Base-by-base conservation (phyloP, 2,797 vertebrate genomes). In the Heliangelus exortis region DNA sequence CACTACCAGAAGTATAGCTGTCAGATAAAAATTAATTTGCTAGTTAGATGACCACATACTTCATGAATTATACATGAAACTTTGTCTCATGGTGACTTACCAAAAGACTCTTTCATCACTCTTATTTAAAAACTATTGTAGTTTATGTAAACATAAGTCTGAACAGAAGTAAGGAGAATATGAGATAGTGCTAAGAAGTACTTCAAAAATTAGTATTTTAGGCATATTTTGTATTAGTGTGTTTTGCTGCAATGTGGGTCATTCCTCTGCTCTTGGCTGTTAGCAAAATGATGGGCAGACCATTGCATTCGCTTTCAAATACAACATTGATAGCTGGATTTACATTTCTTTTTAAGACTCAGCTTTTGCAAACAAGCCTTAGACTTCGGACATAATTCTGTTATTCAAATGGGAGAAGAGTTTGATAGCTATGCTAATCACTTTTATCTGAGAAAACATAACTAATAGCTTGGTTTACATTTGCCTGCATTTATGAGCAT, bases 371-470 rank as follows among this genome's bases (percentile, higher is more conserved):
- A 98, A 96, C 92, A 96, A 86, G 96, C 93, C 92, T 96, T 96
- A 97, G 96, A 97, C 96, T 98, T 97, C 91, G 97, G 96, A 97
- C 97, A 97, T 98, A 97, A 98, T 98, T 98, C 98, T 97, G 98
- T 98, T 98, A 98, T 98, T 98, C 98, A 98, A 97, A 98, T 98
- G 97, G 97, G 97, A 97, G 95, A 97, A 96, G 98, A 98, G 97
- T 98, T 98, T 98, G 98, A 98, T 98, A 97, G 98, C 97, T 98
- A 98, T 98, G 98, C 98, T 98, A 98, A 98, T 98, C 97, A 98
- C 98, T 98, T 98, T 98, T 98, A 98, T 98, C 98, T 98, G 97
- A 97, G 97, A 98, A 98, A 98, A 98, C 98, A 98, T 98, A 98
- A 98, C 98, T 98, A 98, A 98, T 98, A 97, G 98, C 98, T 97